Evolutionary conservation across 2,797 vertebrate genomes (phyloP).

Genomic region (Channa striata): DNA sequence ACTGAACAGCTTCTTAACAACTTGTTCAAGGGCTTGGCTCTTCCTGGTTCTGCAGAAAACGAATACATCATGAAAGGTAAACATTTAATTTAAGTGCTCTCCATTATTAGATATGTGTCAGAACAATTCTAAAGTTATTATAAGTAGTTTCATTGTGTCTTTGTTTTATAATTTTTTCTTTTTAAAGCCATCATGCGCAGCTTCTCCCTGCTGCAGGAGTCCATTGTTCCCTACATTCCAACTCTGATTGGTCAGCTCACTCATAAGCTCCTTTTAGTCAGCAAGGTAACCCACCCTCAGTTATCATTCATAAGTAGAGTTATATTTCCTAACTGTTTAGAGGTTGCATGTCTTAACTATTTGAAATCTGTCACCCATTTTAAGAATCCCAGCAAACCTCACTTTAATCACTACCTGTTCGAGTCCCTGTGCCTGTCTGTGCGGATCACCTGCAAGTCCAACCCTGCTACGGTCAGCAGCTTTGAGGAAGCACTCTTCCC

Average conservation of each 20-base stretch:
- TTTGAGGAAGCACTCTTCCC: constrained; percentile 98
- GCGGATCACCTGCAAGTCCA: constrained; percentile 96
- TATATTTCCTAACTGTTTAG: not conserved
- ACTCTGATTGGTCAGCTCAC: constrained; percentile 96
- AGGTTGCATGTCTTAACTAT: rapidly evolving
- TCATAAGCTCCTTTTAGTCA: constrained; percentile 96
- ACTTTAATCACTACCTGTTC: constrained; percentile 99
- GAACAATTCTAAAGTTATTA: constrained; percentile 7
- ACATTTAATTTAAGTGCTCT: not conserved
- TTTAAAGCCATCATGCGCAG: constrained; percentile 97
- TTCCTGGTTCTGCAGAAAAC: constrained; percentile 97
- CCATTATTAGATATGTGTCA: not conserved
- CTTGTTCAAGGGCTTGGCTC: constrained; percentile 94
- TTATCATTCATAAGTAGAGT: not conserved
- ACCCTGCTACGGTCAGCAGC: constrained; percentile 90
- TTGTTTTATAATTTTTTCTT: constrained; percentile 1
- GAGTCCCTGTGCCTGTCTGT: constrained; percentile 97
- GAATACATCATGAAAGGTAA: constrained; percentile 99
- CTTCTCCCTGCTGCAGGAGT: constrained; percentile 97
- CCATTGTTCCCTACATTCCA: constrained; percentile 96
- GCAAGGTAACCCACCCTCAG: constrained; percentile 89
- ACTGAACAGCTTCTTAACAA: constrained; percentile 95
- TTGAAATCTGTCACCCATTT: constrained; percentile 35
- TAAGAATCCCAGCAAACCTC: constrained; percentile 99
- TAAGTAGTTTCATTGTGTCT: constrained; percentile 11